phyloP scores from a whole-genome alignment of 2,888 invertebrate species.

The Ennomos quercinarius region DNA sequence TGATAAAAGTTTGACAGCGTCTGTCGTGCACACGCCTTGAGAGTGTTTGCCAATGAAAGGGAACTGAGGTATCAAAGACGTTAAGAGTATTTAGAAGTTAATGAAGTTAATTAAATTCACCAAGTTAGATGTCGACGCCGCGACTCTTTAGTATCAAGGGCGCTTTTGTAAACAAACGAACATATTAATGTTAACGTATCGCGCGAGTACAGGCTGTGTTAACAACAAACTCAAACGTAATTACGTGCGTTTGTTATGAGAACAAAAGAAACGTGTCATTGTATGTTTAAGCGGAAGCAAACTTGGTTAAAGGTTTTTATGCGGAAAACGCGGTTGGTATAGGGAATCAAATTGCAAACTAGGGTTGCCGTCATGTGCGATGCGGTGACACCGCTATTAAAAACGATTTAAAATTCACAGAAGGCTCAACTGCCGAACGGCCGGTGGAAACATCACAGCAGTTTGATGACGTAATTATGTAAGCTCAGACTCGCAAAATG shows the following conservation, averaged over 20 bases:
- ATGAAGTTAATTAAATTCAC: conserved; percentile 84
- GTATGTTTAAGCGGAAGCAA: conserved; percentile 37
- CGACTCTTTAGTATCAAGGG: conserved; percentile 79
- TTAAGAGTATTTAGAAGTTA: conserved; percentile 85
- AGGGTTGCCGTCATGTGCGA: conserved; percentile 59
- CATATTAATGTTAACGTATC: conserved; percentile 81
- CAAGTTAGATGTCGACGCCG: conserved; percentile 76
- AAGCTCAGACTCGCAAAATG: conserved; percentile 65
- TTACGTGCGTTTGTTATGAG: conserved; percentile 64
- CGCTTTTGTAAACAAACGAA: conserved; percentile 78
- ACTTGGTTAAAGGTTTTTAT: conserved; percentile 34
- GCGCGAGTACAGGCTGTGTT: conserved; percentile 68
- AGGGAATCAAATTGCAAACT: conserved; percentile 66
- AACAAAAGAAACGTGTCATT: conserved; percentile 53
- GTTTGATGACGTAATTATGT: conserved; percentile 76
- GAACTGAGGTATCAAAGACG: conserved; percentile 81
- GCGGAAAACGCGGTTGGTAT: conserved; percentile 23
- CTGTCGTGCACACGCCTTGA: conserved; percentile 73
- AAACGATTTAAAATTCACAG: conserved; percentile 84
- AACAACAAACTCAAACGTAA: conserved; percentile 71
- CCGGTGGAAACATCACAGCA: conserved; percentile 65
- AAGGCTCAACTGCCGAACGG: conserved; percentile 69
- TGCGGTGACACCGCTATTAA: conserved; percentile 66
- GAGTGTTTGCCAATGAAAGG: conserved; percentile 77
- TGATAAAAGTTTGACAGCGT: conserved; percentile 80